phyloP scores from a whole-genome alignment of 1,140 invertebrate genomes.

The Leptinotarsa texana region DNA sequence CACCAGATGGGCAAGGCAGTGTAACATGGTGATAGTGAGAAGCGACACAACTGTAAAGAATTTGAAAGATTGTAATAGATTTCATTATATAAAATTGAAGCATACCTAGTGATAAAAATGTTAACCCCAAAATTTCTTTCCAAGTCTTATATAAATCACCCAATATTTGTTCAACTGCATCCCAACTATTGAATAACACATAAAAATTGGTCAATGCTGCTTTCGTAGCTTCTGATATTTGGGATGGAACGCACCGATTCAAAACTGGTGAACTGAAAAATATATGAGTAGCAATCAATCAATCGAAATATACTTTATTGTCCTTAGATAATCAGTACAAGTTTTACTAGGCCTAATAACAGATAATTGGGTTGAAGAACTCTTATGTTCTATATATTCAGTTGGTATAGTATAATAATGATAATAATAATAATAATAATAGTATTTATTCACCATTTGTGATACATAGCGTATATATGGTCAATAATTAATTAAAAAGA shows the following conservation, averaged over 20 bases:
- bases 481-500: too few relatives aligned
- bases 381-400: too few relatives aligned
- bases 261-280: constrained; percentile 71
- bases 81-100: constrained; percentile 45
- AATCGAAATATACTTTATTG: neutral
- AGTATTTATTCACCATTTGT: too few relatives aligned
- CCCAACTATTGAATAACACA: constrained; percentile 82
- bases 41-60: constrained; percentile 76
- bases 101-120: constrained; percentile 78
- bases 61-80: constrained; percentile 11
- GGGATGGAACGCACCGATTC: constrained; percentile 84
- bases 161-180: constrained; percentile 83
- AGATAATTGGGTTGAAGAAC: too few relatives aligned
- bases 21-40: constrained; percentile 80
- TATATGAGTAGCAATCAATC: neutral
- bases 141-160: constrained; percentile 86
- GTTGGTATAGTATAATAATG: too few relatives aligned
- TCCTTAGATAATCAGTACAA: neutral
- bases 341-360: too few relatives aligned
- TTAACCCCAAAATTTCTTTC: constrained; percentile 81
- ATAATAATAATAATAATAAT: too few relatives aligned
- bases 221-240: constrained; percentile 63
- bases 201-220: constrained; percentile 73
- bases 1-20: constrained; percentile 79
- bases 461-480: too few relatives aligned